Evolutionary conservation across 2,888 invertebrate genomes (phyloP).

Genomic region (Loripinus fragilis): DNA sequence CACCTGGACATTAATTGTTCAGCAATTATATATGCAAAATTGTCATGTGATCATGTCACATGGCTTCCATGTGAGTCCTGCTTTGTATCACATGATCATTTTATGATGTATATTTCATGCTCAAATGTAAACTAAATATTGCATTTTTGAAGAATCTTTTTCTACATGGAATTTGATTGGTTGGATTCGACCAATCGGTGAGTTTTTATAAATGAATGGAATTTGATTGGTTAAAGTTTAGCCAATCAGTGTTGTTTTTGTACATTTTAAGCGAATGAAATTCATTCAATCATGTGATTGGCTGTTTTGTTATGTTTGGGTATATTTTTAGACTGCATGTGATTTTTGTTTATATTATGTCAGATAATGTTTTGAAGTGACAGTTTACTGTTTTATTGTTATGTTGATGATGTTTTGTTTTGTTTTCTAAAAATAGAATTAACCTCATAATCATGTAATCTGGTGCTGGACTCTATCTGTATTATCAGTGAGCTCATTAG

Average conservation of each 20-base stretch:
- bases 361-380: slow-evolving; percentile 2
- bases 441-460: not conserved
- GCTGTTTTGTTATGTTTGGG: slow-evolving; percentile 10
- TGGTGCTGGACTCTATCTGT: not conserved
- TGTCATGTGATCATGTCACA: slow-evolving; percentile 9
- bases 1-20: slow-evolving; percentile 9
- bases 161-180: not conserved
- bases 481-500: not conserved
- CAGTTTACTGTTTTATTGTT: slow-evolving; percentile 4
- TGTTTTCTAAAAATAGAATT: not conserved
- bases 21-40: slow-evolving; percentile 30
- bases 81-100: slow-evolving; percentile 9
- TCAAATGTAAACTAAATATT: not conserved
- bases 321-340: slow-evolving; percentile 6
- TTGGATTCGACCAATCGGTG: not conserved
- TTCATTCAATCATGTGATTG: not conserved
- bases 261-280: slow-evolving; percentile 3
- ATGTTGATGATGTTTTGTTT: not conserved
- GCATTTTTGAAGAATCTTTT: slow-evolving; percentile 10
- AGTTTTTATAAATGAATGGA: not conserved
- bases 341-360: not conserved
- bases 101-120: not conserved
- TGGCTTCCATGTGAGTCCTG: slow-evolving; percentile 28
- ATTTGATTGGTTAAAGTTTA: not conserved
- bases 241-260: slow-evolving; percentile 2